phyloP scores from a whole-genome alignment of 2,888 invertebrate genomes.

The Spodoptera littoralis region DNA sequence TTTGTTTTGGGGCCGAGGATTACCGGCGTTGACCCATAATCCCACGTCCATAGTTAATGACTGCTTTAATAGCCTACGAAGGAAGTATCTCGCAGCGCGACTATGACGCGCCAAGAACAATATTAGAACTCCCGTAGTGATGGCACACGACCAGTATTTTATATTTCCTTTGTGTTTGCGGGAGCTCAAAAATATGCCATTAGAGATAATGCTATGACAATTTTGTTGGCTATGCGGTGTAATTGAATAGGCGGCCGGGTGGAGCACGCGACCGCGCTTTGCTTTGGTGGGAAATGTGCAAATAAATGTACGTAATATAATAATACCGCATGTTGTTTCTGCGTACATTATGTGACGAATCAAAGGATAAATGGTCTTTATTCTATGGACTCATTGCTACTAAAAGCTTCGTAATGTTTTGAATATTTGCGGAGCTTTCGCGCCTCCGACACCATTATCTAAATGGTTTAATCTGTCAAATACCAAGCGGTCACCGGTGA shows the following conservation, averaged over 20 bases:
- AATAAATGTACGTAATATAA: slow-evolving; percentile 77
- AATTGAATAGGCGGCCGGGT: slow-evolving; percentile 87
- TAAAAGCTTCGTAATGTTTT: slow-evolving; percentile 73
- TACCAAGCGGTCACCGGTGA: too few relatives aligned
- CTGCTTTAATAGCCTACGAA: slow-evolving; percentile 75
- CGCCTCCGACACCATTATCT: slow-evolving; percentile 77
- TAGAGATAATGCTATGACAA: slow-evolving; percentile 83
- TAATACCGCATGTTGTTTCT: slow-evolving; percentile 75
- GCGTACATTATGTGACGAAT: slow-evolving; percentile 74
- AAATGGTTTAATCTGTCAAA: too few relatives aligned
- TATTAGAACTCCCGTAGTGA: slow-evolving; percentile 83
- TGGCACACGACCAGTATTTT: slow-evolving; percentile 83
- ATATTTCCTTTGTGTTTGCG: slow-evolving; percentile 78
- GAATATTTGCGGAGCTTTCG: slow-evolving; percentile 71
- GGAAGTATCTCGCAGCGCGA: slow-evolving; percentile 69
- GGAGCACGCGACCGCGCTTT: slow-evolving; percentile 78
- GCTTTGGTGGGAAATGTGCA: slow-evolving; percentile 71
- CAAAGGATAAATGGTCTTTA: slow-evolving; percentile 67
- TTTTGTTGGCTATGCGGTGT: slow-evolving; percentile 77
- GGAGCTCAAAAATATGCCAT: slow-evolving; percentile 82
- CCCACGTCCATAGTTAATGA: slow-evolving; percentile 70
- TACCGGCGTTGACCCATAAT: slow-evolving; percentile 60
- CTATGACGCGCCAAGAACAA: slow-evolving; percentile 70
- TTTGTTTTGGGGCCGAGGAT: slow-evolving; percentile 63
- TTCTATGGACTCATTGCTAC: slow-evolving; percentile 61